Evolutionary conservation across 2,113 vertebrate species (phyloP).

Genomic region (Hippocampus mohnikei): DNA sequence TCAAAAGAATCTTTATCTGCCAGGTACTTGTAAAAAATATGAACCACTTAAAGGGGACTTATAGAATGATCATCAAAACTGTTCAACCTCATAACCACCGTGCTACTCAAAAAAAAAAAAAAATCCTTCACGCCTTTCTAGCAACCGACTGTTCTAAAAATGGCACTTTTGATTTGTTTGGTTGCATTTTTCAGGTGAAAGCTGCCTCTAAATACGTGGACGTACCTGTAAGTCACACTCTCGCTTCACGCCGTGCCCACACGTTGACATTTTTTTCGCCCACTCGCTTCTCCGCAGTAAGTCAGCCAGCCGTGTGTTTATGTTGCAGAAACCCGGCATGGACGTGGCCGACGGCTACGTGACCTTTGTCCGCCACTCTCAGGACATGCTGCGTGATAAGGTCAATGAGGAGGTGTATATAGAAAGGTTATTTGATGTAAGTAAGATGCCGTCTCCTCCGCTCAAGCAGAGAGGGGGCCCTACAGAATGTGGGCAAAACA

Average conservation of each 20-base stretch:
- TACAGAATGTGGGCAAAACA: conserved; percentile 99
- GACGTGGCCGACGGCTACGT: conserved; percentile 98
- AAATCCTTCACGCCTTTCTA: too few species aligned
- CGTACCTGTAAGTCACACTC: conserved; percentile 89
- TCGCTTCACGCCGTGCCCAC: neutral
- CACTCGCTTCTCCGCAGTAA: neutral
- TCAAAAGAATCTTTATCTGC: too few species aligned
- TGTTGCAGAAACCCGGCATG: conserved; percentile 95
- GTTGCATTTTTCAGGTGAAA: conserved; percentile 85
- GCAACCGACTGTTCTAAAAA: neutral
- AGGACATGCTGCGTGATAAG: conserved; percentile 99
- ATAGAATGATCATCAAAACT: neutral
- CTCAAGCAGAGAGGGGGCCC: conserved; percentile 85
- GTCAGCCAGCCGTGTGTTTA: conserved; percentile 26
- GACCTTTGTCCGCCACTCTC: conserved; percentile 99
- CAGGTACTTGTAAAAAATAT: neutral
- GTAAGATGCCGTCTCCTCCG: conserved; percentile 97
- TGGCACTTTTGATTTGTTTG: conserved; percentile 10
- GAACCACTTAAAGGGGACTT: neutral
- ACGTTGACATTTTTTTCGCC: neutral
- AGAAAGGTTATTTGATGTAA: conserved; percentile 99
- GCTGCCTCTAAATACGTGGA: conserved; percentile 99
- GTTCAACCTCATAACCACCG: too few species aligned
- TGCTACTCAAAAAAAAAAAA: too few species aligned
- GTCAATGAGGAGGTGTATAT: conserved; percentile 99